Evolutionary conservation across 2,797 vertebrate species (phyloP).

Genomic region (Catostomus latipinnis): DNA sequence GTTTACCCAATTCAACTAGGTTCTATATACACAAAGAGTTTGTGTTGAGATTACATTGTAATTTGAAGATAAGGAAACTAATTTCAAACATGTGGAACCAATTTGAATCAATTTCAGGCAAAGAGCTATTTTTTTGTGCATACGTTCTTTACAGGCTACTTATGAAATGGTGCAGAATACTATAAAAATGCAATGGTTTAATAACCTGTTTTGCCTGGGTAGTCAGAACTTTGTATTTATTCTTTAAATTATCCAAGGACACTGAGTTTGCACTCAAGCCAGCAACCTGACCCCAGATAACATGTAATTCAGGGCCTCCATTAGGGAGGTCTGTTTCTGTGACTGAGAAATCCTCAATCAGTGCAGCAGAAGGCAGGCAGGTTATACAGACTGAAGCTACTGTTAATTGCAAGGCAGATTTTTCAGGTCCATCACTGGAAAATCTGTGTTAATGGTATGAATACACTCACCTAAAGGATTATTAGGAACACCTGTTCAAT

Average conservation of each 20-base stretch:
- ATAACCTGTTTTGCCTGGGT: not conserved
- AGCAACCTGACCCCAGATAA: conserved; percentile 25
- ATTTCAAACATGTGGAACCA: no score
- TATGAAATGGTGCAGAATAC: not conserved
- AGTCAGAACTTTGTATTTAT: not conserved
- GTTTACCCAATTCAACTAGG: no score
- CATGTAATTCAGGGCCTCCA: conserved; percentile 23
- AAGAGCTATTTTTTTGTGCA: no score
- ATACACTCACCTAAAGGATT: no score
- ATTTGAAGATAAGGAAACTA: no score
- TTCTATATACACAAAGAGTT: no score
- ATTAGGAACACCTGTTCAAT: no score
- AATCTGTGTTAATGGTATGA: not conserved
- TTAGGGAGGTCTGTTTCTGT: conserved; percentile 46
- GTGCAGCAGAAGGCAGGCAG: conserved; percentile 58
- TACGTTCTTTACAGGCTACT: not conserved
- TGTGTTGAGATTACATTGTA: no score
- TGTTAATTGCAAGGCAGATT: conserved; percentile 19
- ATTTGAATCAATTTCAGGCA: no score
- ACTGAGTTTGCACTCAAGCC: conserved; percentile 14
- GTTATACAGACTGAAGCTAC: conserved; percentile 59
- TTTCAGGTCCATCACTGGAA: conserved; percentile 11
- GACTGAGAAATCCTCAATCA: conserved; percentile 64
- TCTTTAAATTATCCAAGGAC: not conserved
- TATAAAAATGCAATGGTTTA: not conserved